Percentiles rank a stretch among this genome's conserved stretches.
phyloP scores from a whole-genome alignment of 2,888 invertebrate genomes.

The Blera fallax region DNA sequence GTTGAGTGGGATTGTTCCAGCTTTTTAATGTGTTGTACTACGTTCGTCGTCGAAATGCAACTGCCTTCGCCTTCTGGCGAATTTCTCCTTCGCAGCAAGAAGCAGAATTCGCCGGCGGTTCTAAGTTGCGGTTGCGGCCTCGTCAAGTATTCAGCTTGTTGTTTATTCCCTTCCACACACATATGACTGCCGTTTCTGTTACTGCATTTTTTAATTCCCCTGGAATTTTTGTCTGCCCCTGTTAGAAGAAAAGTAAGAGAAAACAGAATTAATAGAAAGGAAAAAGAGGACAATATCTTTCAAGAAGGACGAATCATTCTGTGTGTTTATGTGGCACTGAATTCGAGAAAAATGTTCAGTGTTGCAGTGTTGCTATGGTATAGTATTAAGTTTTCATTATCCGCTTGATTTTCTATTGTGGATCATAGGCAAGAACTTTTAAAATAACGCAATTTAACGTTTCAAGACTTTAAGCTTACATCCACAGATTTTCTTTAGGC shows the following conservation, averaged over 20 bases:
- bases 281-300: slow-evolving; percentile 4
- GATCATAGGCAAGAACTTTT: slow-evolving; percentile 62
- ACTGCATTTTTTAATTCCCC: slow-evolving; percentile 37
- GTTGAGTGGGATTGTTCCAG: slow-evolving; percentile 44
- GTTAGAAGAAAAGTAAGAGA: not conserved
- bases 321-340: not conserved
- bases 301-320: not conserved
- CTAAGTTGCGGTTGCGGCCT: slow-evolving; percentile 74
- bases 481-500: too few relatives aligned
- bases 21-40: slow-evolving; percentile 26
- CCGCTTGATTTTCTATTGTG: not conserved
- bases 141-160: slow-evolving; percentile 64
- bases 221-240: slow-evolving; percentile 18
- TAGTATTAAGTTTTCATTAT: slow-evolving; percentile 32
- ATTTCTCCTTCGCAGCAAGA: slow-evolving; percentile 74
- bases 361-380: slow-evolving; percentile 43
- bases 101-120: slow-evolving; percentile 73
- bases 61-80: slow-evolving; percentile 53
- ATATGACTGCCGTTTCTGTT: slow-evolving; percentile 45
- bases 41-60: slow-evolving; percentile 28
- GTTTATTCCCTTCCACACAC: slow-evolving; percentile 47
- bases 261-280: not conserved
- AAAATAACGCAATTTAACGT: too few relatives aligned
- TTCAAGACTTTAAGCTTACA: too few relatives aligned
- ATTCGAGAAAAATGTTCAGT: slow-evolving; percentile 72